Evolutionary conservation across 23 tunicate genomes (phyloP).

Genomic region (Trididemnum nubilum): DNA sequence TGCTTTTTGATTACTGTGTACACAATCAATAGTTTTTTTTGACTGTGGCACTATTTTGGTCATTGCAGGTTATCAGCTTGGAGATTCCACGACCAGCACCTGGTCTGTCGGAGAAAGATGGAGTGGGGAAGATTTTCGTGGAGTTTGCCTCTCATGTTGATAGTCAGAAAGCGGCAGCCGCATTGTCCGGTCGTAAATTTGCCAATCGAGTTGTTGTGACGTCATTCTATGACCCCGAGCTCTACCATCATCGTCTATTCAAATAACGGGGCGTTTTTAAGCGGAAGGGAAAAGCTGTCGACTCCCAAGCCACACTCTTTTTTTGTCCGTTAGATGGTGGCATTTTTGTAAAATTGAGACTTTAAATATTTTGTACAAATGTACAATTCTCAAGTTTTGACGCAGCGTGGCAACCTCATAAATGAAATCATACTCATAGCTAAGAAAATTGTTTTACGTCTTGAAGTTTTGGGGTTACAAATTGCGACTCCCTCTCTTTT

Average conservation of each 20-base stretch:
- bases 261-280: slow-evolving; percentile 26
- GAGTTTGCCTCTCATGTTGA: slow-evolving; percentile 73
- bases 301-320: too few species aligned
- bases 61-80: slow-evolving; percentile 66
- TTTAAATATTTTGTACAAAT: too few species aligned
- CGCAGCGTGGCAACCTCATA: too few species aligned
- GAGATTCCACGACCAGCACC: slow-evolving; percentile 94
- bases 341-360: too few species aligned
- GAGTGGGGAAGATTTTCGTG: slow-evolving; percentile 93
- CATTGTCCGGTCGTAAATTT: slow-evolving; percentile 94
- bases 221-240: slow-evolving; percentile 94
- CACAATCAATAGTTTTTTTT: background rate
- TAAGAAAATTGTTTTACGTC: too few species aligned
- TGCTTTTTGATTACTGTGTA: background rate
- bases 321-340: too few species aligned
- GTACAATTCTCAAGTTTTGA: too few species aligned
- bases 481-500: too few species aligned
- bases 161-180: slow-evolving; percentile 78
- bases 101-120: slow-evolving; percentile 73
- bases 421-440: too few species aligned
- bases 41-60: background rate
- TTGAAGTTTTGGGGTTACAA: too few species aligned
- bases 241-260: slow-evolving; percentile 84
- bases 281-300: background rate
- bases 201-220: slow-evolving; percentile 95